phyloP scores from a whole-genome alignment of 2,888 invertebrate species.

The Syrista parreyssii region DNA sequence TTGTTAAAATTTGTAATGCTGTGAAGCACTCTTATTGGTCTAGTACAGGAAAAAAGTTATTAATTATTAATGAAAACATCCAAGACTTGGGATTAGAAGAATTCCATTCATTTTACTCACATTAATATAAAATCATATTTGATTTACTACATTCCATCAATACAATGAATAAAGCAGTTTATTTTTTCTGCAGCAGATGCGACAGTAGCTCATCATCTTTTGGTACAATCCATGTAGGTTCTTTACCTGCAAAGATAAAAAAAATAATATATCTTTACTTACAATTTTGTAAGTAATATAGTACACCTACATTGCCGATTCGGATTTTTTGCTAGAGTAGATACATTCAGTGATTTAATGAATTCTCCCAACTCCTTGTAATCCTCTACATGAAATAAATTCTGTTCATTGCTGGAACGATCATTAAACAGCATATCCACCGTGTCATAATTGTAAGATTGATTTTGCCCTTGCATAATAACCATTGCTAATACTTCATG shows the following conservation, averaged over 20 bases:
- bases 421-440: not conserved
- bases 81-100: too few relatives aligned
- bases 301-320: constrained; percentile 8
- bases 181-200: not conserved
- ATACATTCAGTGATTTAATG: constrained; percentile 3
- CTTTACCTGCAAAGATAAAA: constrained; percentile 8
- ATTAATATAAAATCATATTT: too few relatives aligned
- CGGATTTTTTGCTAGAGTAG: not conserved
- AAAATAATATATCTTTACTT: not conserved
- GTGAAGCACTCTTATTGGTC: too few relatives aligned
- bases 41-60: too few relatives aligned
- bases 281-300: not conserved
- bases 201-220: not conserved
- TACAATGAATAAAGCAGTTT: too few relatives aligned
- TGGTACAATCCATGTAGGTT: constrained; percentile 7
- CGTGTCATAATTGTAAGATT: not conserved
- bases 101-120: too few relatives aligned
- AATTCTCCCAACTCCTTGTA: constrained; percentile 5
- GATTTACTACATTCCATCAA: too few relatives aligned
- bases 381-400: constrained; percentile 5
- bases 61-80: too few relatives aligned
- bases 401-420: not conserved
- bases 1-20: too few relatives aligned
- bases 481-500: constrained; percentile 3
- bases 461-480: not conserved